Conservation (phyloP, 2,113 vertebrate species). For the Nothoprocta perdicaria region DNA sequence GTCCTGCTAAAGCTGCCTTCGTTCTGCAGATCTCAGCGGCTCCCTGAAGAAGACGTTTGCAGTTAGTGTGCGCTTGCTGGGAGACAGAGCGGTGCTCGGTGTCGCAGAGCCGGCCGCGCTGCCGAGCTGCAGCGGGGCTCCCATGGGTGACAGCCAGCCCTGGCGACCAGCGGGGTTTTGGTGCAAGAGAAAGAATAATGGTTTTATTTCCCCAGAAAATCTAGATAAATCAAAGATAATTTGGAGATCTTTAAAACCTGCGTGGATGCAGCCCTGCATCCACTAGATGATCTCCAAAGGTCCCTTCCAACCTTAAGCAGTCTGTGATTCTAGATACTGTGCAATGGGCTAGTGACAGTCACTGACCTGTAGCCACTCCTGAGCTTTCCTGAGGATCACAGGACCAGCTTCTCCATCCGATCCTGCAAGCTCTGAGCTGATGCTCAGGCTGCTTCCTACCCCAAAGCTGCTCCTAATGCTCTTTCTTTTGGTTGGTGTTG, state of each 20-base stretch:
- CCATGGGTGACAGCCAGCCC: accelerated
- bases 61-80: not conserved
- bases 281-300: no score
- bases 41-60: not conserved
- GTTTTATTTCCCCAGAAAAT: not conserved
- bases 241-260: no score
- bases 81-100: not conserved
- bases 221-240: no score
- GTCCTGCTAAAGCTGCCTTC: not conserved
- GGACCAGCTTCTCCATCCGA: not conserved
- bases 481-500: not conserved
- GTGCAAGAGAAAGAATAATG: not conserved
- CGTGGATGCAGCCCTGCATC: no score
- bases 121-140: not conserved
- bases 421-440: not conserved
- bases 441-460: accelerated
- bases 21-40: accelerated
- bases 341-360: not conserved
- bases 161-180: accelerated
- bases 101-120: accelerated
- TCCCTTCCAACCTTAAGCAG: no score
- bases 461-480: not conserved
- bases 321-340: not conserved
- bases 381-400: not conserved
- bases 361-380: not conserved